These are phyloP conservation scores for Vireo griseus DNA, from an alignment of 2,797 vertebrate genomes.

Conservation along the genomic window DNA sequence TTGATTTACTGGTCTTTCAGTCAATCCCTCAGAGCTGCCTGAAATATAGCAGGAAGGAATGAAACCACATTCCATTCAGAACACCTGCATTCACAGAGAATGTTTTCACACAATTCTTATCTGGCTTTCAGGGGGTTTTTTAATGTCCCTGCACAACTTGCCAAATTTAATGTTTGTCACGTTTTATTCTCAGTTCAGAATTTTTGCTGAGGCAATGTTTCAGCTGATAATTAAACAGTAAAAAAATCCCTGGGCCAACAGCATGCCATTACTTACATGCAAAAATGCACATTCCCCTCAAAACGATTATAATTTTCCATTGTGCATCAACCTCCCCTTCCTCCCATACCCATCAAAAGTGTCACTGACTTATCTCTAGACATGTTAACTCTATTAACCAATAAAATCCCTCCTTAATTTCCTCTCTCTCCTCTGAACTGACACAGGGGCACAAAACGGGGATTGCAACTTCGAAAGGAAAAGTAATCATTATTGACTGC, in stretches of 20 bases:
- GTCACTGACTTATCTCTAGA: neutral
- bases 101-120: neutral
- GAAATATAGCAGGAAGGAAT: neutral
- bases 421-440: neutral
- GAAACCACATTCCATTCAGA: neutral
- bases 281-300: neutral
- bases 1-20: neutral
- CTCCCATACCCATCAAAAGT: neutral
- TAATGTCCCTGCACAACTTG: neutral
- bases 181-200: neutral
- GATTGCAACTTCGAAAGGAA: neutral
- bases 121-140: neutral
- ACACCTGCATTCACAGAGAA: neutral
- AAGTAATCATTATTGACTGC: neutral
- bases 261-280: neutral
- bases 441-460: neutral
- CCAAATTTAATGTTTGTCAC: neutral
- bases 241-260: neutral
- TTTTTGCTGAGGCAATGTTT: neutral
- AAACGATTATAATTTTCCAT: neutral
- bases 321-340: neutral
- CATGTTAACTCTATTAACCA: neutral
- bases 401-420: neutral
- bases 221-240: neutral
- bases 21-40: neutral